These are phyloP conservation scores for Cygnus buccinator DNA, from an alignment of 2,113 vertebrate genomes.

Conservation along the genomic window DNA sequence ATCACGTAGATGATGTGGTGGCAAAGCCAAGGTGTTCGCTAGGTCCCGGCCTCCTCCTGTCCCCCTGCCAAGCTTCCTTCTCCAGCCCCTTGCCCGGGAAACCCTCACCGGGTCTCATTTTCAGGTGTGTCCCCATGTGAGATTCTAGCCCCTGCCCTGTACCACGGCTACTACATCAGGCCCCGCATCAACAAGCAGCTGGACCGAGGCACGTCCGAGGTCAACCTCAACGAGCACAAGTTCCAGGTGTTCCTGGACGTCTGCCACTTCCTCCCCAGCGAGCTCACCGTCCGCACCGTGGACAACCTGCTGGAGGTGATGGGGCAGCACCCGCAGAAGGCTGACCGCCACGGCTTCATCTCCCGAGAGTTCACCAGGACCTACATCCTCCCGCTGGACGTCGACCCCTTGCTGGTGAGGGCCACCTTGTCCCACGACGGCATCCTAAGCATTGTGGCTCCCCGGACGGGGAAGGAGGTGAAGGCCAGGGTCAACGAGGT, in stretches of 20 bases:
- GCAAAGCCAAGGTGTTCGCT: not conserved
- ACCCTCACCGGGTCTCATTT: not conserved
- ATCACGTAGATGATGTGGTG: not conserved
- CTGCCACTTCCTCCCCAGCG: conserved; percentile 86
- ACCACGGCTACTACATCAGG: conserved; percentile 89
- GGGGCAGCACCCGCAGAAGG: conserved; percentile 83
- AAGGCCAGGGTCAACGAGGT: conserved; percentile 78
- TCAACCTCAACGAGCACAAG: conserved; percentile 82
- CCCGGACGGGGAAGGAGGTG: conserved; percentile 74
- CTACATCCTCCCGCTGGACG: conserved; percentile 86
- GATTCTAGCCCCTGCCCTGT: conserved; percentile 83
- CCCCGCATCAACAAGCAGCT: conserved; percentile 79
- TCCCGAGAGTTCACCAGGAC: conserved; percentile 87
- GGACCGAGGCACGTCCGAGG: conserved; percentile 83
- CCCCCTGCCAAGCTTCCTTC: not conserved
- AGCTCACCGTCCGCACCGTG: conserved; percentile 84
- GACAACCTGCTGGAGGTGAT: conserved; percentile 89
- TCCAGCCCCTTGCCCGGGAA: not conserved
- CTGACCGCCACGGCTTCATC: conserved; percentile 86
- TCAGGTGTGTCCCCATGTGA: conserved; percentile 83
- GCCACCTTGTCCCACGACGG: conserved; percentile 84
- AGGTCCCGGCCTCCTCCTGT: not conserved
- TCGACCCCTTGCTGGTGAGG: conserved; percentile 82
- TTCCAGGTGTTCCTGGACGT: conserved; percentile 87
- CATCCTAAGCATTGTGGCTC: conserved; percentile 84